Evolutionary conservation across 2,113 vertebrate species (phyloP).

Genomic region (Dendropsophus ebraccatus): DNA sequence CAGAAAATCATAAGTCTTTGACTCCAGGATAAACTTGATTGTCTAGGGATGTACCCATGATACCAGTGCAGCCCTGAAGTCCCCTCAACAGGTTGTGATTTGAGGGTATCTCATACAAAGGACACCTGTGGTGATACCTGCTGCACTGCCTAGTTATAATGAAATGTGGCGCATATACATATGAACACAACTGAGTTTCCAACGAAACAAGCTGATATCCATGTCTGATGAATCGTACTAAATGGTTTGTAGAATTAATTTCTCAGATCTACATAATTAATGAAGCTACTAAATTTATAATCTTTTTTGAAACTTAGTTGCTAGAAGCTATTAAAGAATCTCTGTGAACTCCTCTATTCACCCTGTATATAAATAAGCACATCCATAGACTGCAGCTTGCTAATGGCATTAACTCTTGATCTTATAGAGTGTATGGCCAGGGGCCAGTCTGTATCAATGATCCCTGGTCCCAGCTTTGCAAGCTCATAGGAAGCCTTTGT

Average conservation of each 20-base stretch:
- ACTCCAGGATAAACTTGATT: no score
- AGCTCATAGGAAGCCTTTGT: neutral
- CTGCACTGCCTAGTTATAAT: no score
- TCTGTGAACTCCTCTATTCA: neutral
- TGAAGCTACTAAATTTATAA: neutral
- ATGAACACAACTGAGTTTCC: neutral
- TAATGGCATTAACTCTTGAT: conserved; percentile 13
- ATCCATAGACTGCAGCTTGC: neutral
- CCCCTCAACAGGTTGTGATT: no score
- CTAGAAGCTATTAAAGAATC: neutral
- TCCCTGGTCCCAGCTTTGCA: neutral
- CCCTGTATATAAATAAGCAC: neutral
- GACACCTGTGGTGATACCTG: no score
- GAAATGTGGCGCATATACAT: neutral
- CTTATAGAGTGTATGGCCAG: neutral
- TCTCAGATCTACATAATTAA: conserved; percentile 25
- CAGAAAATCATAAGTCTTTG: no score
- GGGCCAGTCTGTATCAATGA: neutral
- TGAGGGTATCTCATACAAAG: no score
- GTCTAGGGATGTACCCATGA: no score
- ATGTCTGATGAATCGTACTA: neutral
- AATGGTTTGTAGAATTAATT: conserved; percentile 6
- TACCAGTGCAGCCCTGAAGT: no score
- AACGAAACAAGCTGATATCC: neutral
- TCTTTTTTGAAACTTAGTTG: neutral